phyloP scores from a whole-genome alignment of 2,113 vertebrate species.

The Tapirus terrestris region DNA sequence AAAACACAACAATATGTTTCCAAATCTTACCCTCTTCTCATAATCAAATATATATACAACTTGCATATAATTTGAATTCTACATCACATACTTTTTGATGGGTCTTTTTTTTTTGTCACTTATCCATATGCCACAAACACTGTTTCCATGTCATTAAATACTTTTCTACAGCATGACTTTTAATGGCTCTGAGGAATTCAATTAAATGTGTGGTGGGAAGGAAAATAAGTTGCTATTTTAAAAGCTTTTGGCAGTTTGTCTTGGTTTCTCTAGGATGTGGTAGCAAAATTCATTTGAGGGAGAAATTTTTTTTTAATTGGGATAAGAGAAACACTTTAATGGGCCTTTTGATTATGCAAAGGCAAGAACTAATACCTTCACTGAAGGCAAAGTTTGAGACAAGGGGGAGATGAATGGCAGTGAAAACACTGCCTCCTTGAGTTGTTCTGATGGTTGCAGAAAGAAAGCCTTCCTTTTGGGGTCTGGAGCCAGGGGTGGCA shows the following conservation, averaged over 20 bases:
- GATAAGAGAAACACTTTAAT: neutral
- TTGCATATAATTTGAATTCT: slow-evolving; percentile 58
- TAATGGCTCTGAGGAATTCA: slow-evolving; percentile 64
- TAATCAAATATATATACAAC: slow-evolving; percentile 58
- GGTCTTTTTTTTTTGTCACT: slow-evolving; percentile 60
- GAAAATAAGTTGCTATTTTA: slow-evolving; percentile 66
- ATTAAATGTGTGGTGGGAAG: slow-evolving; percentile 58
- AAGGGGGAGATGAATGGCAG: neutral
- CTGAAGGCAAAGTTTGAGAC: neutral
- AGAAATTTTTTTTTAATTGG: neutral
- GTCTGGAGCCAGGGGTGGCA: neutral
- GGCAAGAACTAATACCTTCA: neutral
- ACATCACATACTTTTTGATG: neutral
- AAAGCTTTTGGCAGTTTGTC: slow-evolving; percentile 62
- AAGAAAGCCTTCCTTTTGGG: neutral
- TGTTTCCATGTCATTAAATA: slow-evolving; percentile 72
- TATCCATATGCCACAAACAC: slow-evolving; percentile 59
- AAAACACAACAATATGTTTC: slow-evolving; percentile 66
- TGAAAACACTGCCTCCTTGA: neutral
- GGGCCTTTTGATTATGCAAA: neutral
- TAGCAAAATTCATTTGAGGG: slow-evolving; percentile 31
- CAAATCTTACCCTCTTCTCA: slow-evolving; percentile 29
- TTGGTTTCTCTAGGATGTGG: slow-evolving; percentile 26
- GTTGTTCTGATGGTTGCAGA: neutral
- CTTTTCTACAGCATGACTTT: slow-evolving; percentile 68